phyloP scores from a whole-genome alignment of 2,888 invertebrate species.

The Eupithecia pulchellata region DNA sequence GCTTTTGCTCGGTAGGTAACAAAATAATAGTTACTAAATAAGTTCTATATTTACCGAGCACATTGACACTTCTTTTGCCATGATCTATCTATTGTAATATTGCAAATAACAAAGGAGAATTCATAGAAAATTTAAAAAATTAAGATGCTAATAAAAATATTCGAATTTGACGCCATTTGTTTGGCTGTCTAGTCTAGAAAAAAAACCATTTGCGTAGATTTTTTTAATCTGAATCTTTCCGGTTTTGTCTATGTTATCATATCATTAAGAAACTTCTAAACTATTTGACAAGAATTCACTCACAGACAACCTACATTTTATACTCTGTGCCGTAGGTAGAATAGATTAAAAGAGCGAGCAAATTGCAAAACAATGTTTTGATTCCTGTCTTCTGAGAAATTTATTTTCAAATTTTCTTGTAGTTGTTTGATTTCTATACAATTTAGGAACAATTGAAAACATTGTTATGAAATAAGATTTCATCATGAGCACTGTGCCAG shows the following conservation, averaged over 20 bases:
- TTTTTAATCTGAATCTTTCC: background rate
- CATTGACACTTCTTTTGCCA: constrained; percentile 82
- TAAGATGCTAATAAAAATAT: constrained; percentile 38
- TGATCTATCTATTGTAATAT: constrained; percentile 52
- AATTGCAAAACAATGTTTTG: too few species aligned
- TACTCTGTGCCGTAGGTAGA: too few species aligned
- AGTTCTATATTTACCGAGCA: constrained; percentile 67
- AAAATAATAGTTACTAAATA: background rate
- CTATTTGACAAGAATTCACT: too few species aligned
- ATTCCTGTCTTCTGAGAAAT: too few species aligned
- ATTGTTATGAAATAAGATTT: background rate
- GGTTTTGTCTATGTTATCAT: background rate
- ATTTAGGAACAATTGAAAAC: background rate
- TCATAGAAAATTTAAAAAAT: constrained; percentile 49
- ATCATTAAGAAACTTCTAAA: too few species aligned
- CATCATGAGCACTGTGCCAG: constrained; percentile 72
- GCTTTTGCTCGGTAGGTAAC: background rate
- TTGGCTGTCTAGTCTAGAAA: background rate
- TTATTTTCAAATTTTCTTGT: too few species aligned
- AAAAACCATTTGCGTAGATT: background rate
- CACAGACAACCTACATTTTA: too few species aligned
- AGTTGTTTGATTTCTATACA: background rate
- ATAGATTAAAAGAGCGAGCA: too few species aligned
- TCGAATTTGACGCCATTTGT: constrained; percentile 44
- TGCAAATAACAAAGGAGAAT: constrained; percentile 35